phyloP scores from a whole-genome alignment of 2,113 vertebrate species.

The Misgurnus mizolepis region DNA sequence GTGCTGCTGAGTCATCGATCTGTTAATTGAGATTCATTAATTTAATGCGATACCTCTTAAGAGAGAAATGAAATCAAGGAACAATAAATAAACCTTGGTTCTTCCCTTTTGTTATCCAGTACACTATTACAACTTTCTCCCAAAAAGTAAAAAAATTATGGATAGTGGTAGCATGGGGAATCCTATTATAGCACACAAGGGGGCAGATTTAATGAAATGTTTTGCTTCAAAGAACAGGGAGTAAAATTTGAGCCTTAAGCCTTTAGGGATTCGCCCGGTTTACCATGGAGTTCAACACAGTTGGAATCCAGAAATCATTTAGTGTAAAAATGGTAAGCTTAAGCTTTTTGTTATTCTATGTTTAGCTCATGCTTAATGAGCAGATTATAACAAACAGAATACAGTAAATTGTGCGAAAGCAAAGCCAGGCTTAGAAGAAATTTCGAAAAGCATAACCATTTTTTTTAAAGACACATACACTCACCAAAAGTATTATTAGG shows the following conservation, averaged over 20 bases:
- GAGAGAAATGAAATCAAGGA: slow-evolving; percentile 37
- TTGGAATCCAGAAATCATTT: slow-evolving; percentile 16
- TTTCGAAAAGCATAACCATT: neutral
- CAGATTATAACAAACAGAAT: slow-evolving; percentile 30
- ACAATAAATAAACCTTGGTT: slow-evolving; percentile 36
- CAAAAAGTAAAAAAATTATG: neutral
- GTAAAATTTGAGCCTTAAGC: slow-evolving; percentile 1
- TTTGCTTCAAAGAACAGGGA: slow-evolving; percentile 17
- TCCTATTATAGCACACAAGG: neutral
- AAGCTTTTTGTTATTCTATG: neutral
- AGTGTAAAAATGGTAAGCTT: slow-evolving; percentile 15
- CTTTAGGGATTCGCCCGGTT: neutral
- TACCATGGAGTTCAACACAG: neutral
- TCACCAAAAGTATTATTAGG: too few species aligned
- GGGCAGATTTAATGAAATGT: slow-evolving; percentile 25
- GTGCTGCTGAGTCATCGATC: slow-evolving; percentile 60
- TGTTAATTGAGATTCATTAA: slow-evolving; percentile 58
- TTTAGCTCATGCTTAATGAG: slow-evolving; percentile 14
- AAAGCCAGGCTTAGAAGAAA: neutral
- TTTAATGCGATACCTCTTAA: slow-evolving; percentile 63
- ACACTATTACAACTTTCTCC: slow-evolving; percentile 6
- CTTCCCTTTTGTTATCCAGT: slow-evolving; percentile 1
- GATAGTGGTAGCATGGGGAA: neutral
- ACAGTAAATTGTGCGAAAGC: neutral
- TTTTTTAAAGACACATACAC: neutral